A percentile compares a stretch with the other conserved stretches of the same genome.
These are phyloP conservation scores for Mormyrus proboscirostris DNA, from an alignment of 2,797 vertebrate species.

Conservation along the genomic window DNA sequence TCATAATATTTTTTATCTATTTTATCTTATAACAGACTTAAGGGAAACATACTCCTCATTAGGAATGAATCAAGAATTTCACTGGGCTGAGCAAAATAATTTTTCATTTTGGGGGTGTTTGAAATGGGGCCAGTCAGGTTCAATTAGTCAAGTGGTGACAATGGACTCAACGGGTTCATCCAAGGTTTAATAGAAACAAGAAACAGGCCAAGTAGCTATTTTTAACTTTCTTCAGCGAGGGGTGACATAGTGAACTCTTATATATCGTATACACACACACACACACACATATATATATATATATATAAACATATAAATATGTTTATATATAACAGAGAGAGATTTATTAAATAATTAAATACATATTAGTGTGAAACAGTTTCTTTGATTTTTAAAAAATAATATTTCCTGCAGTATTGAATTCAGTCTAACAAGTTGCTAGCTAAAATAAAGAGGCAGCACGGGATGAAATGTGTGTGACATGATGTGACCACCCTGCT, in stretches of 20 bases:
- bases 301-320: no score
- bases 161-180: not conserved
- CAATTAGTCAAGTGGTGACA: not conserved
- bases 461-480: not conserved
- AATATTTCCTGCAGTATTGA: not conserved
- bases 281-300: not conserved
- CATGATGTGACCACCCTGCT: not conserved
- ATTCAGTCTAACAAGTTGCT: not conserved
- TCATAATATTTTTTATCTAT: not conserved
- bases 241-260: not conserved
- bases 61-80: not conserved
- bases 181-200: constrained; percentile 3
- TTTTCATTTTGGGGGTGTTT: constrained; percentile 1
- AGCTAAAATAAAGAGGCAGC: not conserved
- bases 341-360: not conserved
- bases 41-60: not conserved
- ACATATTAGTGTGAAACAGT: not conserved
- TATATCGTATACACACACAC: not conserved
- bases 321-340: not conserved
- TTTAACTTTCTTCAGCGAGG: not conserved
- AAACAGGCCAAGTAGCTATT: not conserved
- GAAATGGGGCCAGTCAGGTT: not conserved
- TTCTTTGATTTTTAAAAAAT: not conserved
- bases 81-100: not conserved
- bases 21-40: not conserved